Conservation (phyloP, 2,888 invertebrate species). For the Ormyrus pomaceus region DNA sequence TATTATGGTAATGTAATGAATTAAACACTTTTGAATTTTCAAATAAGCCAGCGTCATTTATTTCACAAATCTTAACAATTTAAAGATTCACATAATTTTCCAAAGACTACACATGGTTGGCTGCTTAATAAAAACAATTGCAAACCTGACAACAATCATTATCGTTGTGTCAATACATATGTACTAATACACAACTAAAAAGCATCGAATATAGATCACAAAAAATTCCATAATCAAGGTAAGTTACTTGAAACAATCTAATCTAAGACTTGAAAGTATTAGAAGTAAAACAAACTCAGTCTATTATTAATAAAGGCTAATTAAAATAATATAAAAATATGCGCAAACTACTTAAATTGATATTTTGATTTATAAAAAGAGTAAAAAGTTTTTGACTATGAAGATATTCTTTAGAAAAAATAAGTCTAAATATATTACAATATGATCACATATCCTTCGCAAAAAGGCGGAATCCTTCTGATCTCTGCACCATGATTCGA, state of each 20-base stretch:
- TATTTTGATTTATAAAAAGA: conserved; percentile 40
- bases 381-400: conserved; percentile 29
- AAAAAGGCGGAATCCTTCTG: conserved; percentile 2
- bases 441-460: conserved; percentile 37
- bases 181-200: neutral
- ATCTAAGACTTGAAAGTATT: no score
- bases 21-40: conserved; percentile 30
- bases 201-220: no score
- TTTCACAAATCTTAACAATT: conserved; percentile 32
- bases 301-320: neutral
- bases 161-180: neutral
- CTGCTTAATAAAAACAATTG: no score
- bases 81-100: conserved; percentile 8
- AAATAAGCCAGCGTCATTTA: conserved; percentile 33
- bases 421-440: conserved; percentile 41
- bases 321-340: conserved; percentile 6
- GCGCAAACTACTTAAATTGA: neutral
- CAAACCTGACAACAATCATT: no score
- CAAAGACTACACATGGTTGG: neutral
- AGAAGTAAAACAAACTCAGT: conserved; percentile 10
- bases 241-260: no score
- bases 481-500: conserved; percentile 17
- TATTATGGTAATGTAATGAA: conserved; percentile 34
- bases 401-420: conserved; percentile 34
- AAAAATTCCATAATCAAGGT: no score